These are phyloP conservation scores for Scotopteryx bipunctaria DNA, from an alignment of 2,888 invertebrate species.

Conservation along the genomic window DNA sequence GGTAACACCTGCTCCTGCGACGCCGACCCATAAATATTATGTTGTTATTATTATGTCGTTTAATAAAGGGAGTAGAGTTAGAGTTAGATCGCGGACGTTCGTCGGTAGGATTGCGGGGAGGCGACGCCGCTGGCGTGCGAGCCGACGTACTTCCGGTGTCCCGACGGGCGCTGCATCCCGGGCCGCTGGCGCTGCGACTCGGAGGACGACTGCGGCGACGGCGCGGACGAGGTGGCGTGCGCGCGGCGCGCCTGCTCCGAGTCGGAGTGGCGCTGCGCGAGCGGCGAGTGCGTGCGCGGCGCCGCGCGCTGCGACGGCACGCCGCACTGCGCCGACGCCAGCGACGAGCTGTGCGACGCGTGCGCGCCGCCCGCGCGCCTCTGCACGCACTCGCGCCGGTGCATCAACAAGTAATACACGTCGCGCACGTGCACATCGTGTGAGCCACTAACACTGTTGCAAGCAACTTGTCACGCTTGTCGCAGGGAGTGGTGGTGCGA, in stretches of 20 bases:
- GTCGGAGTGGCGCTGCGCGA: constrained; percentile 85
- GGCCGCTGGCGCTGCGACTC: constrained; percentile 90
- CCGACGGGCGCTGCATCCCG: constrained; percentile 87
- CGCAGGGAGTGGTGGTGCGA: constrained; percentile 44
- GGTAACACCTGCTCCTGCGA: background rate
- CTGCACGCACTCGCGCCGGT: constrained; percentile 27
- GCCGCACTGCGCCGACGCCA: constrained; percentile 79
- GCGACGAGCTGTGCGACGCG: constrained; percentile 81
- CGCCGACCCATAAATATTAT: no score
- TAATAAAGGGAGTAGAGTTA: no score
- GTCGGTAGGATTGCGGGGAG: constrained; percentile 53
- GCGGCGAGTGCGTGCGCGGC: constrained; percentile 87
- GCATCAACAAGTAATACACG: constrained; percentile 66
- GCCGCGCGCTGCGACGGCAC: constrained; percentile 44
- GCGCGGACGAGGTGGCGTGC: constrained; percentile 90
- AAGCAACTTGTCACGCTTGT: no score
- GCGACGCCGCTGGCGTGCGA: constrained; percentile 86
- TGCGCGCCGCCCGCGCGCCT: constrained; percentile 52
- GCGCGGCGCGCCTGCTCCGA: constrained; percentile 87
- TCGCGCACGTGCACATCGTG: no score
- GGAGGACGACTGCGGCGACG: constrained; percentile 91
- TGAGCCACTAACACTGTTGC: no score
- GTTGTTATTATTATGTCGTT: no score
- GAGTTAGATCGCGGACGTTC: no score
- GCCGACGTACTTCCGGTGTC: constrained; percentile 90